Base-by-base conservation (phyloP, 2,113 vertebrate species). In the Todiramphus saurophagus region DNA sequence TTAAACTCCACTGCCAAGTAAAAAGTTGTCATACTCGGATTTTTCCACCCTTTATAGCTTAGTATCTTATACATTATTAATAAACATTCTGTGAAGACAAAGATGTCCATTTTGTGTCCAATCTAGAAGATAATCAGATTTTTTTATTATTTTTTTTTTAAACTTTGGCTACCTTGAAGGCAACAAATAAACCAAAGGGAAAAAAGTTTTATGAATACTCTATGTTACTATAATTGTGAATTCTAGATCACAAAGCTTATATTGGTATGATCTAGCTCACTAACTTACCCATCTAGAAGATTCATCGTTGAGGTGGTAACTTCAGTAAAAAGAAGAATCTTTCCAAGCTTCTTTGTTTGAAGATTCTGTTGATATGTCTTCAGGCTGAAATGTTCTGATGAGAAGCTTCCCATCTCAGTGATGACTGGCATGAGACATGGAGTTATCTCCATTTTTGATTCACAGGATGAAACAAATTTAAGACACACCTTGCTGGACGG, bases 251-350 rank as follows among this genome's bases (percentile, higher is more conserved):
- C 14, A n/a, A 72, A 56, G 7, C 5, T 7, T 44, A 64, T 7
- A 43, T 58, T 0, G 0, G 30, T 13, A 70, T 6, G 8, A n/a
- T 72, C 35, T 35, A 53, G 13, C 48, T 20, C 21, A 51, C 44
- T 30, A 50, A 39, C 97, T 99, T 97, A 99, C 99, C 99, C 99
- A 4, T 99, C 98, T 67, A 99, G 97, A n/a, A 99, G 98, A 82
- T 97, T 97, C 99, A 99, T 99, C 44, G 99, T 99, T 5, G 98
- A 98, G 1, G 98, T 92, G 10, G 97, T 97, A 18, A 99, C 98
- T 88, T 99, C 99, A 1, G 98, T 83, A 28, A 99, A 99, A 33
- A 99, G 97, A 53, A 99, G 28, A 5, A 98, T 96, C 90, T 97
- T 98, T 0, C 99, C 99, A 60, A 99, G 97, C 2, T 83, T 95